Evolutionary conservation across 2,888 invertebrate species (phyloP), one percentile per base, ranked within the genome.

Genomic region (Poecilobothrus nobilitatus): DNA sequence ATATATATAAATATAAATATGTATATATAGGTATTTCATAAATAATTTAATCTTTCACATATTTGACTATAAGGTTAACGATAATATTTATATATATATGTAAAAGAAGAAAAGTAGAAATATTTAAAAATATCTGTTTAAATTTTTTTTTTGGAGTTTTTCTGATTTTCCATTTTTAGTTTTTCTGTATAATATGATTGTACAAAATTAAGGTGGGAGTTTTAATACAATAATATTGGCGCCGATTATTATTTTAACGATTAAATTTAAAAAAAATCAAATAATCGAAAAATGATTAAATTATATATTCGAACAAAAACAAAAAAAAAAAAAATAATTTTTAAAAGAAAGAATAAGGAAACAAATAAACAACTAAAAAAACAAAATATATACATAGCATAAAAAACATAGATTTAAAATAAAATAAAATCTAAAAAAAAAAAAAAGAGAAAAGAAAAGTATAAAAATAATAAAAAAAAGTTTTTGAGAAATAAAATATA

Each of bases 201-300:
- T 15, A 18, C n/a, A 53, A 53, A 53, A 6, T 53, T 15, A 53
- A 53, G 53, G 53, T 53, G 18, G 53, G 53, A 53, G 53, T 53
- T 12, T 9, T 53, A 12, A 15, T 53, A 53, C 53, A 53, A 53
- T 53, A 53, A 53, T 53, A 12, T 53, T 53, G 53, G 53, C 53
- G 53, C 53, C 53, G 53, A 53, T 53, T 53, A 53, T 53, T 53
- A 53, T 53, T 53, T 53, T 53, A 53, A 53, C 53, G 53, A 53
- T 53, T 53, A 53, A 53, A 1, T 53, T 53, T 15, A 53, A 53
- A 53, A 53, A 53, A 27, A 27, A 4, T 27, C 27, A 27, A 27
- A 27, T 27, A 27, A 27, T 27, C 27, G 27, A 27, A 27, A 27
- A n/a, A n/a, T n/a, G n/a, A 27, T 27, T 27, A 27, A 27, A 27